A percentile compares a stretch with the other conserved stretches of the same genome.
Conservation (phyloP, 2,888 invertebrate genomes). For the Trachelus tabidus region DNA sequence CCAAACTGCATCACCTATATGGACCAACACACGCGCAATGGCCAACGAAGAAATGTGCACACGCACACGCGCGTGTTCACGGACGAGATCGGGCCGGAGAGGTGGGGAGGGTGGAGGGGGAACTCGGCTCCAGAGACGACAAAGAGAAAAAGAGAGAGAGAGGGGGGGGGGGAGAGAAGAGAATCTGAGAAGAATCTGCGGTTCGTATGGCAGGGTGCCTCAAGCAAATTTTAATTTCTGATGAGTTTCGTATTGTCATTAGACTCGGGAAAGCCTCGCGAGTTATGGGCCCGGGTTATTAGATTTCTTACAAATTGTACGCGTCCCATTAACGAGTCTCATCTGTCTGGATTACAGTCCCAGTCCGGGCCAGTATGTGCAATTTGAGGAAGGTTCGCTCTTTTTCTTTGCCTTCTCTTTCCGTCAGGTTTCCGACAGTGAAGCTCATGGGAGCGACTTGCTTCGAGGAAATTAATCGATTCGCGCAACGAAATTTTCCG, state of each 20-base stretch:
- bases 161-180: neutral
- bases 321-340: conserved; percentile 57
- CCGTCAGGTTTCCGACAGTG: neutral
- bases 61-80: neutral
- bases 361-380: neutral
- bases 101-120: neutral
- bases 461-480: neutral
- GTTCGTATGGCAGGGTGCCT: conserved; percentile 12
- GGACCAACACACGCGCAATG: neutral
- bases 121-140: neutral
- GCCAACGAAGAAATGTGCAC: neutral
- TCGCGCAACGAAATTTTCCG: neutral
- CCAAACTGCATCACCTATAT: conserved; percentile 32
- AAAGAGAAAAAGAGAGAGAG: neutral
- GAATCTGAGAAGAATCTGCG: neutral
- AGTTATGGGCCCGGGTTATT: conserved; percentile 49
- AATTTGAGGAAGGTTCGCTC: neutral
- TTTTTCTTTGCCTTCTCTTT: neutral
- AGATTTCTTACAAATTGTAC: conserved; percentile 60
- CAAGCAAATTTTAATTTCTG: conserved; percentile 53
- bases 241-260: conserved; percentile 46
- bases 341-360: conserved; percentile 54
- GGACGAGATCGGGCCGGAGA: neutral
- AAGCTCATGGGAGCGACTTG: neutral
- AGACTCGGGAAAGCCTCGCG: conserved; percentile 36